These are phyloP conservation scores for Lithophane leautieri DNA, from an alignment of 2,888 invertebrate genomes.

Conservation along the genomic window DNA sequence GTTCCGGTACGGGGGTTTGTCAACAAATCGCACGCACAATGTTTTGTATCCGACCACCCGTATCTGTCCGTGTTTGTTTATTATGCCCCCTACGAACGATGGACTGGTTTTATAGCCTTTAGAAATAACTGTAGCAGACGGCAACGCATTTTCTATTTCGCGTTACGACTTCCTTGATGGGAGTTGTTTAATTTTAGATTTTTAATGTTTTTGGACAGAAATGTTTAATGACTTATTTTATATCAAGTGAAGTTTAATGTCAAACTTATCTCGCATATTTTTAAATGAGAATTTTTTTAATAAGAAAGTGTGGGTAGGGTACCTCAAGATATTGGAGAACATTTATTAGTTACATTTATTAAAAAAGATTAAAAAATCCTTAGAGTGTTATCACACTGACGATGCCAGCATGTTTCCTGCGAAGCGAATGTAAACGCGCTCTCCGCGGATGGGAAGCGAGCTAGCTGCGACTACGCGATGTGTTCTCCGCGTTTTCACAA, in stretches of 20 bases:
- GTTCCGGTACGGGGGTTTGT: slow-evolving; percentile 73
- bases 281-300: not conserved
- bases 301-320: no score
- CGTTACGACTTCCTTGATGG: slow-evolving; percentile 74
- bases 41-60: slow-evolving; percentile 85
- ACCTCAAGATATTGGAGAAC: not conserved
- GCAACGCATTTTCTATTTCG: slow-evolving; percentile 73
- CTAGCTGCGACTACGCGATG: not conserved
- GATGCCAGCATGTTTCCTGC: not conserved
- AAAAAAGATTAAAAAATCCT: no score
- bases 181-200: slow-evolving; percentile 62
- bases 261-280: not conserved
- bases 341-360: not conserved
- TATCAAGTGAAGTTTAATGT: slow-evolving; percentile 1
- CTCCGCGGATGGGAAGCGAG: not conserved
- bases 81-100: slow-evolving; percentile 73
- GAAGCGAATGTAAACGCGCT: not conserved
- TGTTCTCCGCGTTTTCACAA: not conserved
- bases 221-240: slow-evolving; percentile 19
- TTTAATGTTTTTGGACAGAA: slow-evolving; percentile 31
- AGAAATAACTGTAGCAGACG: slow-evolving; percentile 80
- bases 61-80: slow-evolving; percentile 84
- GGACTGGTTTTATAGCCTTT: slow-evolving; percentile 82
- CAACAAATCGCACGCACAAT: slow-evolving; percentile 82
- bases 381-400: not conserved